These are phyloP conservation scores for Meteorus colon DNA, from an alignment of 2,888 invertebrate genomes.

Conservation along the genomic window DNA sequence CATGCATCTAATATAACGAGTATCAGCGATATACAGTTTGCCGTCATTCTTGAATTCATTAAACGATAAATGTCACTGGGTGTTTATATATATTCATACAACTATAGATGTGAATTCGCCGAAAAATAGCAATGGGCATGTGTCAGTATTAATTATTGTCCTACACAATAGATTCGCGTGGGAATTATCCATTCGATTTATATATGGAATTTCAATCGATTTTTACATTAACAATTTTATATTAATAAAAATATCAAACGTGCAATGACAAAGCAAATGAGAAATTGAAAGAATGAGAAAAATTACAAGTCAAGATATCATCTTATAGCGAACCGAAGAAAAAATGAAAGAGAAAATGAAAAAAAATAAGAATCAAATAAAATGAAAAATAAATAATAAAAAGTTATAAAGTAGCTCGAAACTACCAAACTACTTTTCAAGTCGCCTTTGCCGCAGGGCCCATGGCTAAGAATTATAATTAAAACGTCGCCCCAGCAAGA, in stretches of 20 bases:
- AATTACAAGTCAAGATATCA: conserved; percentile 35
- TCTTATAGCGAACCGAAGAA: conserved; percentile 24
- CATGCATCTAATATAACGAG: conserved; percentile 69
- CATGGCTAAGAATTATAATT: conserved; percentile 68
- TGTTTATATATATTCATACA: conserved; percentile 35
- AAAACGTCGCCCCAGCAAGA: conserved; percentile 70
- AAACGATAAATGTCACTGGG: conserved; percentile 63
- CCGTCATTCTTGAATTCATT: conserved; percentile 68
- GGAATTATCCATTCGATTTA: too few species aligned
- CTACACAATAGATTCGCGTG: conserved; percentile 69
- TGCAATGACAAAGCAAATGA: background rate
- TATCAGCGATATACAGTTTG: conserved; percentile 47
- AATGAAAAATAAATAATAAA: conserved; percentile 45
- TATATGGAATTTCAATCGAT: too few species aligned
- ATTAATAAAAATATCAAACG: too few species aligned
- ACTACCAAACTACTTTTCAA: conserved; percentile 70
- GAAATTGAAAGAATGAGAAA: conserved; percentile 42
- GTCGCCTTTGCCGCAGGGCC: conserved; percentile 62
- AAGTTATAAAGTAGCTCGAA: conserved; percentile 57
- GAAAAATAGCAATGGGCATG: conserved; percentile 67
- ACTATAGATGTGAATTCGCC: background rate
- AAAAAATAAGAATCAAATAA: conserved; percentile 38
- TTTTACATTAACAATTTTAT: too few species aligned
- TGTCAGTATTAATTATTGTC: conserved; percentile 72
- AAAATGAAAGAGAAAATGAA: conserved; percentile 7